Evolutionary conservation across 2,888 invertebrate species (phyloP), one percentile per base, ranked within the genome.

Genomic region (Bursaphelenchus okinawaensis): DNA sequence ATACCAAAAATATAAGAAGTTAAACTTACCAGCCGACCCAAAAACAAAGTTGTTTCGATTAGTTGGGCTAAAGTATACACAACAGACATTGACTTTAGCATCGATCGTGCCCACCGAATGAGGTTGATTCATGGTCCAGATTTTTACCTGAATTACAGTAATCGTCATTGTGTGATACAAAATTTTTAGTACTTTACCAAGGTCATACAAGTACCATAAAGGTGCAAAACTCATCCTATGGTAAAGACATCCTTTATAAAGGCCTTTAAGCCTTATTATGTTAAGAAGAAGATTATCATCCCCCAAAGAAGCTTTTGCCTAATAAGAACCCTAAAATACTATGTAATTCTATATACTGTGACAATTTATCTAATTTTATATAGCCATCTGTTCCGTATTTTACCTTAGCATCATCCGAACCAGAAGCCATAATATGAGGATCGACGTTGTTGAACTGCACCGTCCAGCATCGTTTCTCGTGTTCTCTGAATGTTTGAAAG

Each of bases 391-490:
- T 20, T 29, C 4, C 16, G 2, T 61, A 16, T 3, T 58, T 55
- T 56, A 85, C 85, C 82, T 90, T 88, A 4, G 91, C 90, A 85
- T 93, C 93, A 84, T 93, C 93, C 0, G 91, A 91, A 0, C 92
- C 93, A 0, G 92, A 92, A 0, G 93, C 93, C 66, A 94, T 88
- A 52, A 93, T 85, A 24, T 91, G 87, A 16, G 92, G 91, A 84
- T 94, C 93, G 26, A 91, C 89, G 74, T 90, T 88, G 84, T 92
- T 93, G 85, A 93, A 94, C 85, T 93, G 92, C 40, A 94, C 93
- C 75, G 91, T 91, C 93, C 94, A 94, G 83, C 92, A 92, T 54
- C 93, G 87, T 83, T 93, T 93, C 84, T 93, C 92, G 85, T 94
- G 94, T 83, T 93, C 93, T 84, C 90, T 88, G 82, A 88, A 89